Conservation (phyloP, 2,888 invertebrate genomes). For the Arctia plantaginis region DNA sequence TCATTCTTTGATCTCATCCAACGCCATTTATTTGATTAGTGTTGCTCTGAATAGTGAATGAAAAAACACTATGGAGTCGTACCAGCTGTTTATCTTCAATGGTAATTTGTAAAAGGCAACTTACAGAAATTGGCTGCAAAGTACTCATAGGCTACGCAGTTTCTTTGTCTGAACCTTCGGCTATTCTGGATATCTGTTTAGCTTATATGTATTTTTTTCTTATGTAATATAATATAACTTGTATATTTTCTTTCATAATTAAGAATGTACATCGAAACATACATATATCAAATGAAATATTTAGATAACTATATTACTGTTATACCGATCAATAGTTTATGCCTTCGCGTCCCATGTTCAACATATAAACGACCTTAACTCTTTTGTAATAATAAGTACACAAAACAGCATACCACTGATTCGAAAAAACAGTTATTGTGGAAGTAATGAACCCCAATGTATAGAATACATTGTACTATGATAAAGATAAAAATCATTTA, state of each 20-base stretch:
- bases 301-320: background rate
- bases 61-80: slow-evolving; percentile 27
- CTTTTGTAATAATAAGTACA: too few species aligned
- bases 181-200: background rate
- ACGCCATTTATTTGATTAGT: slow-evolving; percentile 45
- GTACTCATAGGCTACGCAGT: slow-evolving; percentile 22
- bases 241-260: too few species aligned
- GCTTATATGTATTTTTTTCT: background rate
- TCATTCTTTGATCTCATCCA: slow-evolving; percentile 34
- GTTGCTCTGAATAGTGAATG: slow-evolving; percentile 20
- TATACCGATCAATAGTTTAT: background rate
- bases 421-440: too few species aligned
- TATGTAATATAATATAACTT: too few species aligned
- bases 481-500: too few species aligned
- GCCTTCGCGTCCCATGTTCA: too few species aligned
- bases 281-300: background rate
- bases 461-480: too few species aligned
- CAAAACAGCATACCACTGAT: too few species aligned
- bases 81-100: slow-evolving; percentile 41
- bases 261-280: background rate
- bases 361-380: too few species aligned
- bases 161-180: slow-evolving; percentile 9
- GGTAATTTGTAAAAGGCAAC: slow-evolving; percentile 48
- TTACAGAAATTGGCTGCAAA: slow-evolving; percentile 42
- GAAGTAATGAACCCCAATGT: too few species aligned